Conservation (phyloP, 2,113 vertebrate genomes). For the Stictonetta naevosa region DNA sequence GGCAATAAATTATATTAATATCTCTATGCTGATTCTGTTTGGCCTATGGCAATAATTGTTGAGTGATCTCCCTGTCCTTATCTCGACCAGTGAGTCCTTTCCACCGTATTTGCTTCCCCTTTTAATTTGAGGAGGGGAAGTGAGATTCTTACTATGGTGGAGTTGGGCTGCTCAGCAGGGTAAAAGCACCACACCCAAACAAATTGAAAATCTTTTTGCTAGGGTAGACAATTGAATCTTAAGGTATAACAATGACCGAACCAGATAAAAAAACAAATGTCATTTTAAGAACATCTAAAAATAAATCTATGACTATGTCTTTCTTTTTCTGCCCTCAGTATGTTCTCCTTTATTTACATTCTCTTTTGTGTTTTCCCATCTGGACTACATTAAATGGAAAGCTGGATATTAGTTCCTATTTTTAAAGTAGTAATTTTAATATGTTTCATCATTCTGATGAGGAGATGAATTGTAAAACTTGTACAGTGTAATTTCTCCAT, state of each 20-base stretch:
- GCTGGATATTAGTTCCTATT: background rate
- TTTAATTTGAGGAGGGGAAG: no score
- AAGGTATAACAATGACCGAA: background rate
- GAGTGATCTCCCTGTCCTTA: no score
- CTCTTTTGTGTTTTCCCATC: background rate
- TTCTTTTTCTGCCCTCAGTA: background rate
- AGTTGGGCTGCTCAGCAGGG: no score
- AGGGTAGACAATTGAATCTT: background rate
- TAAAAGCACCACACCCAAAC: no score
- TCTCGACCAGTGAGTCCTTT: no score
- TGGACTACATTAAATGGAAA: background rate
- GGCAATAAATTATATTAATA: no score
- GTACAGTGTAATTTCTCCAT: conserved; percentile 46
- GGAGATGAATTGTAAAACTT: conserved; percentile 52
- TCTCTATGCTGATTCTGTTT: no score
- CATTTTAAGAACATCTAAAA: background rate
- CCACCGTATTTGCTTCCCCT: no score
- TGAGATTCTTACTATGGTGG: no score
- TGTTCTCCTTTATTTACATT: background rate
- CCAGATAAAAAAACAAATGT: background rate
- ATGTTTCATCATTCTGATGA: conserved; percentile 31
- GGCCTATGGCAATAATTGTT: no score
- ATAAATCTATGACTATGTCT: background rate
- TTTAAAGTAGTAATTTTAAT: background rate
- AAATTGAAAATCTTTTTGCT: background rate